Evolutionary conservation across 2,113 vertebrate species (phyloP).

Genomic region (Chaetorhynchus papuensis): DNA sequence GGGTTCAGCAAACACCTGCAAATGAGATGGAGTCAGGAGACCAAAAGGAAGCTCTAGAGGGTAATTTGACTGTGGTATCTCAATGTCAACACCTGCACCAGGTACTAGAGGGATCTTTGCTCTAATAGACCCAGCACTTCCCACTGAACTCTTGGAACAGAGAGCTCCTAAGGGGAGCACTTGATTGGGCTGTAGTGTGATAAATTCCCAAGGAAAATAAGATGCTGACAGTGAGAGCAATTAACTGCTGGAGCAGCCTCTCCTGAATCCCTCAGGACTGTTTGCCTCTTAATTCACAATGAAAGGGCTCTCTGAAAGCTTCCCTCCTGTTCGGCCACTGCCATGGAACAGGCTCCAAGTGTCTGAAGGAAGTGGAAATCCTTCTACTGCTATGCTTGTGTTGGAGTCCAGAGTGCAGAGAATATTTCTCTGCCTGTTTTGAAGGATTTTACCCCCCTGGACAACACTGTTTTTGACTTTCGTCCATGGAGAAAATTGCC

Average conservation of each 20-base stretch:
- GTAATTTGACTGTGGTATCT: background rate
- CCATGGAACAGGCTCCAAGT: background rate
- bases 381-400: accelerated
- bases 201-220: background rate
- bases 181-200: background rate
- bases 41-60: background rate
- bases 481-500: too few relatives aligned
- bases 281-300: background rate
- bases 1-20: background rate
- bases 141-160: background rate
- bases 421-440: too few relatives aligned
- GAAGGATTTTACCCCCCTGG: too few relatives aligned
- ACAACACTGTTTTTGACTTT: too few relatives aligned
- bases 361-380: background rate
- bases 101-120: background rate
- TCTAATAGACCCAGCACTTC: background rate
- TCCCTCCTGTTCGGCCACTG: background rate
- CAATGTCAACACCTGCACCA: background rate
- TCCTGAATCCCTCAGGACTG: background rate
- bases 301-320: background rate
- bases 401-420: too few relatives aligned
- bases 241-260: background rate
- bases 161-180: background rate
- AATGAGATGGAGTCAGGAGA: background rate
- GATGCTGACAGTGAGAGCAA: background rate